Percentiles rank a stretch among this genome's conserved stretches.
Evolutionary conservation across 2,888 invertebrate genomes (phyloP).

Genomic region (Pseudoips prasinana): DNA sequence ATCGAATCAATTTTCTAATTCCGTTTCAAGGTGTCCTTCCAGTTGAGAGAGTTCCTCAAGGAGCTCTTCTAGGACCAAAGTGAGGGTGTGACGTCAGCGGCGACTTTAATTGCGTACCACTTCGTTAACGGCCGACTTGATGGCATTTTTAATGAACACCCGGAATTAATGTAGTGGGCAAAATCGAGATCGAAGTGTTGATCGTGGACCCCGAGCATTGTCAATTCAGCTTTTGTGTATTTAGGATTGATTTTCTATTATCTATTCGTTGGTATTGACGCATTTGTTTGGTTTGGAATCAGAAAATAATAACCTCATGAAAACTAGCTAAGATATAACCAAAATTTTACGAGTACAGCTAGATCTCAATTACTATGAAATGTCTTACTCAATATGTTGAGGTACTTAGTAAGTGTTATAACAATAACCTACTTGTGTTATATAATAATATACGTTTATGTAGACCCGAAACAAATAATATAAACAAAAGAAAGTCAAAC

Average conservation of each 20-base stretch:
- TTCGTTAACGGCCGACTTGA: constrained; percentile 79
- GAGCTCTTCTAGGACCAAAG: constrained; percentile 38
- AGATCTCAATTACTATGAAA: too few relatives aligned
- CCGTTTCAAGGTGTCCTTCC: constrained; percentile 64
- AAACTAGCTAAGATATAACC: too few relatives aligned
- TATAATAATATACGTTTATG: too few relatives aligned
- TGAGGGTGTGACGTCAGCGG: constrained; percentile 75
- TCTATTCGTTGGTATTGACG: constrained; percentile 37
- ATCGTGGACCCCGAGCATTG: constrained; percentile 53
- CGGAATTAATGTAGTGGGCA: constrained; percentile 81
- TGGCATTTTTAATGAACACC: constrained; percentile 82
- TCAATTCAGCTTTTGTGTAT: constrained; percentile 64
- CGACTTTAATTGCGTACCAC: constrained; percentile 80
- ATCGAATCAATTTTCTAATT: constrained; percentile 71
- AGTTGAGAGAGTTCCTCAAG: constrained; percentile 57
- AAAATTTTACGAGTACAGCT: too few relatives aligned
- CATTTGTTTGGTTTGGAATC: constrained; percentile 33
- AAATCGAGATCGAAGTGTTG: constrained; percentile 76
- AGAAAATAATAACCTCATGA: constrained; percentile 5
- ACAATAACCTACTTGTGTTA: too few relatives aligned
- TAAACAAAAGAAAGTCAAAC: too few relatives aligned
- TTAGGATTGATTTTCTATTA: constrained; percentile 70
- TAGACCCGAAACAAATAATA: too few relatives aligned
- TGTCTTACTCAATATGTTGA: too few relatives aligned
- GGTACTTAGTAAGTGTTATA: background rate